Base-by-base conservation (phyloP, 2,888 invertebrate species). In the Taphrorychus bicolor region DNA sequence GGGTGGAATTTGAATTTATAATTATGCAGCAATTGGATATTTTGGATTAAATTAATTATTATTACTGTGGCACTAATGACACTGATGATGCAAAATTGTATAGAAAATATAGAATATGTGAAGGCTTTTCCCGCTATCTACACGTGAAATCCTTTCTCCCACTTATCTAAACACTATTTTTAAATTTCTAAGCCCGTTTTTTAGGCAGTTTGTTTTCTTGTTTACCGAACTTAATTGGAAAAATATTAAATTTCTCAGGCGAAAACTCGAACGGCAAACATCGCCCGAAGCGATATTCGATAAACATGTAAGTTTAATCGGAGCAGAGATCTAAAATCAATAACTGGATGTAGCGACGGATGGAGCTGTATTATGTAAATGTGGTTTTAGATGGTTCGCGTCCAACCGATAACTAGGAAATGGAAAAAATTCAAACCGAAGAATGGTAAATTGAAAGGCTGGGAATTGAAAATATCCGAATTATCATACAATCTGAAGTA, bases 221-320 rank as follows among this genome's bases (percentile, higher is more conserved):
- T 51, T 51, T 51, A 51, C 51, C 21, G 51, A n/a, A 21, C 51
- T n/a, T 51, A 51, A 51, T 51, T 51, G 51, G 51, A 51, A 51
- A 51, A 51, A 51, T 51, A 51, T 51, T 51, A 51, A 51, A 51
- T 51, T 21, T 19, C 45, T 19, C 51, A 21, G 21, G 22, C 19
- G 51, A 21, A 18, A 51, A 51, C n/a, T 51, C 17, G 21, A 51
- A 51, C 21, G 21, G 21, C 7, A 51, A 51, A 51, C 51, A 51
- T 21, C 9, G 14, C 51, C 45, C 32, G 32, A 32, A 32, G 32
- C 32, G 32, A 32, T 32, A 32, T 32, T 32, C 32, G 32, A 32
- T 32, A 32, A 32, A 32, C 32, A 32, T 32, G 32, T 32, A 32
- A 32, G 32, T 32, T 32, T 32, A 32, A 32, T 32, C 32, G 32